Evolutionary conservation across 2,888 invertebrate species (phyloP), one percentile per base, ranked within the genome.

Genomic region (Strigamia crassipes): DNA sequence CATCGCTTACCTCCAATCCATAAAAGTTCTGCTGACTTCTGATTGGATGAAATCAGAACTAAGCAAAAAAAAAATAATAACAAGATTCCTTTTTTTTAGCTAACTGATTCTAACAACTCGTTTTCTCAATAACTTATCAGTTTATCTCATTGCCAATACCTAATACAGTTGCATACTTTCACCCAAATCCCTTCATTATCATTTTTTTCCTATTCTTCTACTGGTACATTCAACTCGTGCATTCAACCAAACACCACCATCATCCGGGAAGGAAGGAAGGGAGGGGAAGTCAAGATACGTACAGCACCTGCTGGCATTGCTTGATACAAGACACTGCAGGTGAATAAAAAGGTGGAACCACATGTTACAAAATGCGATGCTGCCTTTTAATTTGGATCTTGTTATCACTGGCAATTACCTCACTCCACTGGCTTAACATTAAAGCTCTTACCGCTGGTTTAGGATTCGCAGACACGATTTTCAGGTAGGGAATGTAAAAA

Each of bases 401-500:
- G 13, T 42, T 15, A 10, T 3, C 10, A 10, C 15, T 42, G 6
- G 15, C 42, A 13, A 2, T 42, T 6, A 42, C 15, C 10, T 42
- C 15, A 10, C 15, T 42, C 42, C 10, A 42, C 18, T 66, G 12
- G 73, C 1, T 13, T 66, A n/a, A 23, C 12, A 31, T 9, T 8
- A 38, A n/a, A 2, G 80, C 80, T 1, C 31, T 56, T 23, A 46
- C 27, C 56, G 80, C 80, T 38, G 80, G 80, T 3, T 46, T 80
- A 18, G 80, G 80, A 1, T 80, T 80, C 27, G 80, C 80, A 8
- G 80, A 80, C 51, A 80, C 23, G 8, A 46, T n/a, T 27, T 80
- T 46, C 80, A 80, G 61, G 80, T 80, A 80, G 38, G 38, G 18
- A 38, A 38, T n/a, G n/a, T n/a, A n/a, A n/a, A n/a, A n/a, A n/a